Base-by-base conservation (phyloP, 2,113 vertebrate genomes). In the Tachysurus vachellii region DNA sequence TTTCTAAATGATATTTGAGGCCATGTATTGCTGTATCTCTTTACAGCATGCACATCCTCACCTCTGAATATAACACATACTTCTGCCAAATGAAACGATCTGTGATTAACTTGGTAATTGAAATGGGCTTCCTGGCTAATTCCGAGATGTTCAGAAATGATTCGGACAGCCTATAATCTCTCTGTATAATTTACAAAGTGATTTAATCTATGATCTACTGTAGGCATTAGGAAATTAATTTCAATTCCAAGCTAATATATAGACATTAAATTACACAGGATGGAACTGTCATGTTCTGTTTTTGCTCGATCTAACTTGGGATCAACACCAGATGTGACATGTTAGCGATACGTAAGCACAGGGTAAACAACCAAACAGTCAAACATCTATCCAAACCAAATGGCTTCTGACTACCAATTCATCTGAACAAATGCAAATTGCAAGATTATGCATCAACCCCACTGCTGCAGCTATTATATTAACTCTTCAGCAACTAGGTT, bases 91-190 rank as follows among this genome's bases (percentile, higher is more conserved):
- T 21, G 36, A 80, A 87, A 85, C 82, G 76, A 82, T 87, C n/a
- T 54, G 50, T 86, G 79, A 91, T 90, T 88, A 86, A 85, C 70
- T 71, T 79, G 54, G 36, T 89, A 89, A 89, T 86, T 88, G 68
- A 53, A 84, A 31, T 75, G 66, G 80, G 62, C 77, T 81, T 85
- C 47, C 53, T 88, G 53, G 62, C 84, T 86, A 79, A 59, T 80
- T 89, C 79, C 50, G 53, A 88, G 36, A 47, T 82, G 80, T 57
- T 89, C 47, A 54, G 77, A 86, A 80, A 80, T 81, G 12, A 87
- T 87, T 89, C 79, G 85, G 81, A 68, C 81, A 62, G 80, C 57
- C 7, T 57, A 42, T 71, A 71, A 61, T 83, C 79, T 86, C 66
- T 36, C 23, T 13, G 56, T 68, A 68, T 75, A 53, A 86, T 9